These are phyloP conservation scores for Listrodromus nycthemerus DNA, from an alignment of 2,888 invertebrate genomes.

Conservation along the genomic window DNA sequence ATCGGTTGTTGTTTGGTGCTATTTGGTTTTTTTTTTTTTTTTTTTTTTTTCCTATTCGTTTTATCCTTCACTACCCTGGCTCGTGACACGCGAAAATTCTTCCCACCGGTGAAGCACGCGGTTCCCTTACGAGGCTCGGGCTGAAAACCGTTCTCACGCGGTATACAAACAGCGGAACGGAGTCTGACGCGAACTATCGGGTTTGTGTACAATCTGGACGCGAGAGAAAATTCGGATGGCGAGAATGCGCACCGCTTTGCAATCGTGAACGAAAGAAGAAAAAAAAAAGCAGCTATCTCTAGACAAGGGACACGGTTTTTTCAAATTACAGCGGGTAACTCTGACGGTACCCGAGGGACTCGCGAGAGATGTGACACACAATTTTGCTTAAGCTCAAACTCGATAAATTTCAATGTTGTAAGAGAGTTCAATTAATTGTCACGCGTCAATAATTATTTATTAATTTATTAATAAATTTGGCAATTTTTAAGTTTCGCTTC, in stretches of 20 bases:
- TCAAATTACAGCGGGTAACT: not conserved
- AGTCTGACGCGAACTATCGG: not conserved
- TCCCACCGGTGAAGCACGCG: slow-evolving; percentile 5
- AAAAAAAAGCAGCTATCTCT: slow-evolving; percentile 15
- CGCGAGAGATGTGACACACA: not conserved
- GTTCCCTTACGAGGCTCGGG: slow-evolving; percentile 13
- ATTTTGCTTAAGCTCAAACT: not conserved
- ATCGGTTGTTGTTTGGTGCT: not conserved
- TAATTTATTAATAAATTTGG: no score
- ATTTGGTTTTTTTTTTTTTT: not conserved
- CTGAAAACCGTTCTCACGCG: slow-evolving; percentile 31
- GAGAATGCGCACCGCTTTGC: slow-evolving; percentile 4
- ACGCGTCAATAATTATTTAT: not conserved
- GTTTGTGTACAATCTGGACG: slow-evolving; percentile 1
- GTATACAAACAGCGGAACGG: not conserved
- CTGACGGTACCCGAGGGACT: not conserved
- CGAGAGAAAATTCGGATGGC: slow-evolving; percentile 17
- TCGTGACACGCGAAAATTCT: slow-evolving; percentile 36
- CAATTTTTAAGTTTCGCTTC: no score
- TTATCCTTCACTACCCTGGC: not conserved
- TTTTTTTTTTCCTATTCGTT: not conserved
- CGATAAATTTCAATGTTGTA: not conserved
- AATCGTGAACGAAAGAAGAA: slow-evolving; percentile 20
- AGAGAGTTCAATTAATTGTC: not conserved
- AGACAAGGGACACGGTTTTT: not conserved